phyloP scores from a whole-genome alignment of 2,888 invertebrate genomes.

The Temnothorax rugatulus region DNA sequence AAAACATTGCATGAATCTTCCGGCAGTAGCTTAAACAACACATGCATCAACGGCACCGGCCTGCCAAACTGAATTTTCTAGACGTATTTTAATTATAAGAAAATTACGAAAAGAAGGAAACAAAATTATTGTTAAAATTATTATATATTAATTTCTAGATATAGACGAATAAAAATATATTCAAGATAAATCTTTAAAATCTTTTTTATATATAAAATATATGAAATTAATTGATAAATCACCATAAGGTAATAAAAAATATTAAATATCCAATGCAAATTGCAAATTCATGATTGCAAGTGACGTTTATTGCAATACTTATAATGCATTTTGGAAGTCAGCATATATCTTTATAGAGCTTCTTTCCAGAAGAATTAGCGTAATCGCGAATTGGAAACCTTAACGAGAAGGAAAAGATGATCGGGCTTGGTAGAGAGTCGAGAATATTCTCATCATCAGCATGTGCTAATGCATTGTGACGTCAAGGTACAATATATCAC shows the following conservation, averaged over 20 bases:
- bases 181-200: neutral
- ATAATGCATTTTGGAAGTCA: neutral
- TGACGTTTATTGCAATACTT: neutral
- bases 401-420: constrained; percentile 14
- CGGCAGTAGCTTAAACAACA: neutral
- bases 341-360: neutral
- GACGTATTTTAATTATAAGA: neutral
- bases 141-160: neutral
- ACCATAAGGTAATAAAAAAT: neutral
- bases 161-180: too few species aligned
- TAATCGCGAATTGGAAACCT: neutral
- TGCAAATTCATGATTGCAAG: neutral
- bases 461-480: constrained; percentile 74
- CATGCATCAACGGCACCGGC: neutral
- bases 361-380: neutral
- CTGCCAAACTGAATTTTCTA: neutral
- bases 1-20: neutral
- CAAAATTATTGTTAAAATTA: neutral
- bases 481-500: constrained; percentile 64
- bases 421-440: constrained; percentile 35
- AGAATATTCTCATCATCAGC: constrained; percentile 61
- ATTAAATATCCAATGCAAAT: neutral
- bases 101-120: neutral
- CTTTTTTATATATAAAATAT: neutral
- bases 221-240: constrained; percentile 12